phyloP scores from a whole-genome alignment of 2,888 invertebrate species.

The Teleogryllus oceanicus region DNA sequence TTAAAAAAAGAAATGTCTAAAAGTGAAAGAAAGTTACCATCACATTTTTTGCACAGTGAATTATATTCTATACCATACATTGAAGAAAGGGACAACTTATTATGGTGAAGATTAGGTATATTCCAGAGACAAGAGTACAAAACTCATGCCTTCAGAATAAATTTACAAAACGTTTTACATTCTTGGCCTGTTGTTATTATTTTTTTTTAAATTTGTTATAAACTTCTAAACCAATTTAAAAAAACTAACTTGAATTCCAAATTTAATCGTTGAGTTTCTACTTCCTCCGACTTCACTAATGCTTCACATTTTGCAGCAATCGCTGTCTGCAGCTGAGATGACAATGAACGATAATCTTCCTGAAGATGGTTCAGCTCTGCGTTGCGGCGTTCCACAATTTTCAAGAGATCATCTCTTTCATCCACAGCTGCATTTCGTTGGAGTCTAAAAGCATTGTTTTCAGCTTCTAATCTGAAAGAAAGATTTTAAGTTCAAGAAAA shows the following conservation, averaged over 20 bases:
- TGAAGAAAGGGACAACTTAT: too few relatives aligned
- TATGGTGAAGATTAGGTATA: too few relatives aligned
- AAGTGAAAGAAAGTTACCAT: too few relatives aligned
- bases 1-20: too few relatives aligned
- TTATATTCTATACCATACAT: too few relatives aligned
- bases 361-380: conserved; percentile 70
- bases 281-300: conserved; percentile 72
- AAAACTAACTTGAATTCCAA: conserved; percentile 64
- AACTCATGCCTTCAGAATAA: too few relatives aligned
- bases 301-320: conserved; percentile 82
- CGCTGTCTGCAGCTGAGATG: conserved; percentile 71
- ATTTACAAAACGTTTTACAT: too few relatives aligned
- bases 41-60: too few relatives aligned
- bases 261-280: conserved; percentile 73
- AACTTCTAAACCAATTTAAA: neutral
- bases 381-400: conserved; percentile 68
- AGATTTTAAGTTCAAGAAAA: neutral
- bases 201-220: neutral
- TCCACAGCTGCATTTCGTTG: conserved; percentile 68
- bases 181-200: too few relatives aligned
- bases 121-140: too few relatives aligned
- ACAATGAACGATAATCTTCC: conserved; percentile 63
- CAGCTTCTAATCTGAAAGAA: conserved; percentile 54
- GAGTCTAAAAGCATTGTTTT: conserved; percentile 62
- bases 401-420: conserved; percentile 69